Conservation (phyloP, 2,113 vertebrate genomes). For the Amazona vittata region DNA sequence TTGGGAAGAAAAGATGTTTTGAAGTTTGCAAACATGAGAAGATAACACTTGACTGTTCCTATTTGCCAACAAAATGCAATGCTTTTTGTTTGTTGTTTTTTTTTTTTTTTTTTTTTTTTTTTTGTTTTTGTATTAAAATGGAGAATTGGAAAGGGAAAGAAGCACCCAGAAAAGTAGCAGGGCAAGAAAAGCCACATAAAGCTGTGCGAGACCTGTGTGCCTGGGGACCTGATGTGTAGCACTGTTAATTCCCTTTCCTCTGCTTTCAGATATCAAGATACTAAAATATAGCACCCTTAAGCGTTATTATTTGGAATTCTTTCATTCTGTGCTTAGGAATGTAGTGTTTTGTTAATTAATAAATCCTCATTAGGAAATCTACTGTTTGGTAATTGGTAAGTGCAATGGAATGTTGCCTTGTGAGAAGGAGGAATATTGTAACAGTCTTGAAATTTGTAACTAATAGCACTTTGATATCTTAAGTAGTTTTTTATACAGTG, state of each 20-base stretch:
- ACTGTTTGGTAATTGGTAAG: neutral
- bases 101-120: neutral
- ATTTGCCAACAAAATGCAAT: neutral
- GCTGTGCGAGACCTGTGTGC: neutral
- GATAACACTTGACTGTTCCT: neutral
- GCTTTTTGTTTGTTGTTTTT: too few relatives aligned
- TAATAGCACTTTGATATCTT: neutral
- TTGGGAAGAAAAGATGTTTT: slow-evolving; percentile 17
- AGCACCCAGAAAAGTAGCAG: neutral
- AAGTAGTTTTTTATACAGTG: neutral
- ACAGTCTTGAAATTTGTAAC: neutral
- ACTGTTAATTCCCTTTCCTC: neutral
- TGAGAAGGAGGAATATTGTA: neutral
- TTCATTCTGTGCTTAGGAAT: neutral
- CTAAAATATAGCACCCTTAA: neutral
- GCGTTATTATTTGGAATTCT: neutral
- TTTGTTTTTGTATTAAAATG: neutral
- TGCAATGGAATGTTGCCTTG: neutral
- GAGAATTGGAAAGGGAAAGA: neutral
- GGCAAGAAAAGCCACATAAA: neutral
- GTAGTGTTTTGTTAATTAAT: neutral
- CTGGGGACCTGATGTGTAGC: neutral
- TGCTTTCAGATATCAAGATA: neutral
- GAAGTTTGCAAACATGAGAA: neutral
- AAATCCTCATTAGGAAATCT: neutral